A percentile compares a stretch with the other conserved stretches of the same genome.
phyloP scores from a whole-genome alignment of 2,888 invertebrate genomes.

The Meiosimyza platycephala region DNA sequence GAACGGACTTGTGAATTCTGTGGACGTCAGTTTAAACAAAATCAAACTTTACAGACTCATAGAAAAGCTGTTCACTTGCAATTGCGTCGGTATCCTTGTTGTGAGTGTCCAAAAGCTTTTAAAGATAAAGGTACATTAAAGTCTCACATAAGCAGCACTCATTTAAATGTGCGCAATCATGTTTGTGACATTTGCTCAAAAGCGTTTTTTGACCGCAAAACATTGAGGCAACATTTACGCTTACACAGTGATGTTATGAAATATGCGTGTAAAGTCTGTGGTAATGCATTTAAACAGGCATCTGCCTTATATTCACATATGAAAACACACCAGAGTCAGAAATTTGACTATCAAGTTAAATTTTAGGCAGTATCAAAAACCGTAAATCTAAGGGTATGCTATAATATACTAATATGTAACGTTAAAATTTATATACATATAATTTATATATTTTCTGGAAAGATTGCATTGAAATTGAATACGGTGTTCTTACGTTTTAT shows the following conservation, averaged over 20 bases:
- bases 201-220: conserved; percentile 23
- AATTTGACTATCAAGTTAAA: too few relatives aligned
- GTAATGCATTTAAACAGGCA: conserved; percentile 21
- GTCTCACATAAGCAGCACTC: conserved; percentile 16
- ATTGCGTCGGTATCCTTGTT: conserved; percentile 16
- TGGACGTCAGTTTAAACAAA: conserved; percentile 5
- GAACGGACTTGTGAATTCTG: conserved; percentile 26
- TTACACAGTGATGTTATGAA: conserved; percentile 23
- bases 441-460: too few relatives aligned
- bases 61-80: conserved; percentile 21
- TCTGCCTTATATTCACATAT: conserved; percentile 19
- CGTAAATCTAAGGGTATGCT: too few relatives aligned
- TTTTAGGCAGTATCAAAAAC: too few relatives aligned
- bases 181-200: conserved; percentile 19
- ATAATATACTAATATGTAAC: too few relatives aligned
- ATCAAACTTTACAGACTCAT: conserved; percentile 1
- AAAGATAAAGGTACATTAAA: not conserved
- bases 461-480: too few relatives aligned
- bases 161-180: conserved; percentile 13
- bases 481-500: too few relatives aligned
- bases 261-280: conserved; percentile 20
- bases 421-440: too few relatives aligned
- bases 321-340: conserved; percentile 1
- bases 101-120: conserved; percentile 7
- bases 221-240: conserved; percentile 13